Evolutionary conservation across 2,888 invertebrate genomes (phyloP).

Genomic region (Oeneis ivallda): DNA sequence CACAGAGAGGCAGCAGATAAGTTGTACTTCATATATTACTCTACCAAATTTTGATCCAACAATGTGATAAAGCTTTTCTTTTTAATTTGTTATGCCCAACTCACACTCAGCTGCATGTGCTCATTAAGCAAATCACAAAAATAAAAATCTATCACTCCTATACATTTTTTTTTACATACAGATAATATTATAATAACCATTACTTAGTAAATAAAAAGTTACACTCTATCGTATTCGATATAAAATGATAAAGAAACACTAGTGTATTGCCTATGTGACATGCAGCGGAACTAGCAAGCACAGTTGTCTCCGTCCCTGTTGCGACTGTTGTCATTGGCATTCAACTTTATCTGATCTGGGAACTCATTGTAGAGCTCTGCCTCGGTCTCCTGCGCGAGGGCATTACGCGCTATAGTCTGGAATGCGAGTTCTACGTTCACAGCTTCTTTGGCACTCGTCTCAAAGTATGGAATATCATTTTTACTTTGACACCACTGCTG

Average conservation of each 20-base stretch:
- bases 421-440: conserved; percentile 99
- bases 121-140: conserved; percentile 56
- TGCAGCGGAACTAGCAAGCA: conserved; percentile 83
- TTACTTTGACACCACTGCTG: conserved; percentile 99
- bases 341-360: conserved; percentile 96
- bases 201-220: conserved; percentile 68
- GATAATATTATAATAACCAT: conserved; percentile 63
- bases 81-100: conserved; percentile 20
- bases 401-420: conserved; percentile 99
- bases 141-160: conserved; percentile 55
- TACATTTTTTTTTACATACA: conserved; percentile 76
- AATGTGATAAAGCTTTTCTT: conserved; percentile 20
- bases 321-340: conserved; percentile 86
- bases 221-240: conserved; percentile 67
- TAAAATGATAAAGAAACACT: conserved; percentile 62
- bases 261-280: conserved; percentile 57
- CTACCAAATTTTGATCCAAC: conserved; percentile 12
- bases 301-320: conserved; percentile 88
- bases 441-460: conserved; percentile 99
- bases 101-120: conserved; percentile 47
- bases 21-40: conserved; percentile 30
- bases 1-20: conserved; percentile 26
- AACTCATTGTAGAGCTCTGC: conserved; percentile 98
- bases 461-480: conserved; percentile 99
- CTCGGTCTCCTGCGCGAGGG: conserved; percentile 95